Evolutionary conservation across 2,888 invertebrate genomes (phyloP).

Genomic region (Tromatobia lineatoria): DNA sequence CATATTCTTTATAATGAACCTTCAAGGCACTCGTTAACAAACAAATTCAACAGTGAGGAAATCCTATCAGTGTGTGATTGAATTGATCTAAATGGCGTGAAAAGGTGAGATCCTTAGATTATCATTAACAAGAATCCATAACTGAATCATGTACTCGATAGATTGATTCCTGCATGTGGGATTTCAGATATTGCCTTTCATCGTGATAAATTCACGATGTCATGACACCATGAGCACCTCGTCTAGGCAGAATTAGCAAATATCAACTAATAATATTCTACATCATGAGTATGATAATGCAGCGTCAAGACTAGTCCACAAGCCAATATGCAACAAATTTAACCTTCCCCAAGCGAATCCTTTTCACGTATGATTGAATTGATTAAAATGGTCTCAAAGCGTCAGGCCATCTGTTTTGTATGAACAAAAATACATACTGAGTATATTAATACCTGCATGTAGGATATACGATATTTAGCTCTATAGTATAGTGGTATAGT

Average conservation of each 20-base stretch:
- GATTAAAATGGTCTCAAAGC: slow-evolving; percentile 35
- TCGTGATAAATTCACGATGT: background rate
- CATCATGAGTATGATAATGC: background rate
- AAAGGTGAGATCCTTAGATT: background rate
- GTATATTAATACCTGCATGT: slow-evolving; percentile 36
- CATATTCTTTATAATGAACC: background rate
- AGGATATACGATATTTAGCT: slow-evolving; percentile 33
- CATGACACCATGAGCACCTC: too few relatives aligned
- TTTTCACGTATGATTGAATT: slow-evolving; percentile 40
- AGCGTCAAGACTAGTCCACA: slow-evolving; percentile 1
- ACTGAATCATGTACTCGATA: background rate
- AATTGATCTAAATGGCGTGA: background rate
- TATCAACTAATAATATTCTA: background rate
- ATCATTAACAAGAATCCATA: too few relatives aligned
- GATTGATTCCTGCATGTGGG: slow-evolving; percentile 26
- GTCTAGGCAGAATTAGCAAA: background rate
- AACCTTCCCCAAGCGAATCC: background rate
- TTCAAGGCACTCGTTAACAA: too few relatives aligned
- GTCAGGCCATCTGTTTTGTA: slow-evolving; percentile 23
- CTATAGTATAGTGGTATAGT: slow-evolving; percentile 35
- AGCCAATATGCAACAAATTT: background rate
- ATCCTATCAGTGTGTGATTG: background rate
- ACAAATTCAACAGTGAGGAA: background rate
- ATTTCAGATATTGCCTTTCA: slow-evolving; percentile 4
- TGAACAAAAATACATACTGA: slow-evolving; percentile 24